Evolutionary conservation across 2,797 vertebrate genomes (phyloP).

Genomic region (Platyrinchus mystaceus): DNA sequence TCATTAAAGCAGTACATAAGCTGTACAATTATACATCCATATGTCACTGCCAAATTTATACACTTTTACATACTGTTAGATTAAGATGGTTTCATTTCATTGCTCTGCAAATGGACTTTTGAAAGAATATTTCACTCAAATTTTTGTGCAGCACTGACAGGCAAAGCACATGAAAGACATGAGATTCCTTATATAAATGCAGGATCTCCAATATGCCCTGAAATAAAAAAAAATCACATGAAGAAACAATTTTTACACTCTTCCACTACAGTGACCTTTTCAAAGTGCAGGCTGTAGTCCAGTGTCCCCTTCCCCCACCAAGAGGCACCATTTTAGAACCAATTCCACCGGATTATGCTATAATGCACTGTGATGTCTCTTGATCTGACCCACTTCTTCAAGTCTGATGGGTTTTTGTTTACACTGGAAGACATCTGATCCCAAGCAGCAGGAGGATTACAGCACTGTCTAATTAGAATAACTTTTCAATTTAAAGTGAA

Average conservation of each 20-base stretch:
- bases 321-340: not conserved
- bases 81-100: slow-evolving; percentile 27
- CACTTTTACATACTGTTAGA: slow-evolving; percentile 19
- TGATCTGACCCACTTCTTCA: slow-evolving; percentile 37
- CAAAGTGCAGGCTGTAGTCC: not conserved
- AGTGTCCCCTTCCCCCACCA: not conserved
- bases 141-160: not conserved
- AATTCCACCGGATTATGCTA: slow-evolving; percentile 22
- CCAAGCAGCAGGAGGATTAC: slow-evolving; percentile 46
- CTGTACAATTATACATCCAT: slow-evolving; percentile 43
- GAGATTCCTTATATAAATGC: not conserved
- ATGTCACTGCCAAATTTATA: slow-evolving; percentile 53
- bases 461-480: slow-evolving; percentile 32
- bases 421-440: slow-evolving; percentile 24
- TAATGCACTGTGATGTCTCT: not conserved
- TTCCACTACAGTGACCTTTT: not conserved
- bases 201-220: not conserved
- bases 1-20: slow-evolving; percentile 45
- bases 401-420: slow-evolving; percentile 30
- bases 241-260: not conserved
- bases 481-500: slow-evolving; percentile 7
- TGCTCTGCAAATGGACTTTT: slow-evolving; percentile 46
- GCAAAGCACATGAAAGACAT: not conserved
- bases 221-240: not conserved
- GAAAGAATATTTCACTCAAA: slow-evolving; percentile 13